Evolutionary conservation across 2,113 vertebrate species (phyloP).

Genomic region (Glaucomys volans): DNA sequence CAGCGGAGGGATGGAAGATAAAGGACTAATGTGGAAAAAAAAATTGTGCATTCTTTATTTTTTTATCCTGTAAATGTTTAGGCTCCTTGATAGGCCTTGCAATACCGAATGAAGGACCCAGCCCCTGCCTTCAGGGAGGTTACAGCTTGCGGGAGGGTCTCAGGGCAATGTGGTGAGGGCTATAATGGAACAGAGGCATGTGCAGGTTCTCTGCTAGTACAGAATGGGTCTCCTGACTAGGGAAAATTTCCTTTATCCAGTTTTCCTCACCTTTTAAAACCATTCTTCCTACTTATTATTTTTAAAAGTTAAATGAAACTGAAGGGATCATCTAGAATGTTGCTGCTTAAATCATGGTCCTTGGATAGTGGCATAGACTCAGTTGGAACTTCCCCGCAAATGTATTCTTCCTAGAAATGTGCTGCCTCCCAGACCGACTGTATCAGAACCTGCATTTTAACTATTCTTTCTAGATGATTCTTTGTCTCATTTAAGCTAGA

Average conservation of each 20-base stretch:
- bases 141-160: background rate
- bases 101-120: background rate
- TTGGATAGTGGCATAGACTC: background rate
- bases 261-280: background rate
- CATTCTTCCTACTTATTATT: background rate
- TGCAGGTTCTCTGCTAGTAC: accelerated
- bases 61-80: background rate
- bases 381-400: background rate
- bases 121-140: background rate
- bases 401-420: background rate
- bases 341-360: background rate
- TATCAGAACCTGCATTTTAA: background rate
- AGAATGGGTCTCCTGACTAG: background rate
- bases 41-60: background rate
- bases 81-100: background rate
- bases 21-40: background rate
- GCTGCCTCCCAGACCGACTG: background rate
- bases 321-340: background rate
- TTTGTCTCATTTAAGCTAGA: background rate
- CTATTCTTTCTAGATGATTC: background rate
- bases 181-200: accelerated
- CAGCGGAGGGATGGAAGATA: background rate
- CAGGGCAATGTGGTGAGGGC: background rate
- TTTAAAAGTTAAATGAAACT: background rate
- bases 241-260: background rate